phyloP scores from a whole-genome alignment of 2,797 vertebrate genomes.

The Neostethus bicornis region DNA sequence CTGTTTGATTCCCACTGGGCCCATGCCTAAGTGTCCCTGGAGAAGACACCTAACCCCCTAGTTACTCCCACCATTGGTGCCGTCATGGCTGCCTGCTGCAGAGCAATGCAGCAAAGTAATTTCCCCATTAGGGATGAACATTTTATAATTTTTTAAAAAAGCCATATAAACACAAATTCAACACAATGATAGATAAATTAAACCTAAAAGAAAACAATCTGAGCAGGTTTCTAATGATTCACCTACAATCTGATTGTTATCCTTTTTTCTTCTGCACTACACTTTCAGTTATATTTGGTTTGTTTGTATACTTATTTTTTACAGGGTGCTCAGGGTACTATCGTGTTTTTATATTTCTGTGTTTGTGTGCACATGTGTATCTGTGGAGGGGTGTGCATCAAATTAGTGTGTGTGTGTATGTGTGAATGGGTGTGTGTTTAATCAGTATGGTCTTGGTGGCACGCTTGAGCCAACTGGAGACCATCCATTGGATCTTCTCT shows the following conservation, averaged over 20 bases:
- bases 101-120: too few species aligned
- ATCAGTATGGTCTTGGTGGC: slow-evolving; percentile 34
- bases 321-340: neutral
- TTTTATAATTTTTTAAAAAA: too few species aligned
- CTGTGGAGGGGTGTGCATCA: neutral
- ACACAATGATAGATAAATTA: neutral
- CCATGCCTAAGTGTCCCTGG: too few species aligned
- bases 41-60: too few species aligned
- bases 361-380: neutral
- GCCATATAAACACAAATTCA: too few species aligned
- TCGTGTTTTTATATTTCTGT: neutral
- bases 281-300: neutral
- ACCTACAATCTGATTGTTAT: too few species aligned
- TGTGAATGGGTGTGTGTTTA: neutral
- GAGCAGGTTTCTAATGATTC: too few species aligned
- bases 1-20: too few species aligned
- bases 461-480: slow-evolving; percentile 53
- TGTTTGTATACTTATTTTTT: neutral
- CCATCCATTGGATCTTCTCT: slow-evolving; percentile 47
- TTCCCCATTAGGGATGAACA: too few species aligned
- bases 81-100: too few species aligned
- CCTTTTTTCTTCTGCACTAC: neutral
- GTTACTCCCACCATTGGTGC: too few species aligned
- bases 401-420: neutral
- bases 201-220: neutral